Percentiles rank a stretch among this genome's conserved stretches.
These are phyloP conservation scores for Lutjanus campechanus DNA, from an alignment of 2,797 vertebrate genomes.

Conservation along the genomic window DNA sequence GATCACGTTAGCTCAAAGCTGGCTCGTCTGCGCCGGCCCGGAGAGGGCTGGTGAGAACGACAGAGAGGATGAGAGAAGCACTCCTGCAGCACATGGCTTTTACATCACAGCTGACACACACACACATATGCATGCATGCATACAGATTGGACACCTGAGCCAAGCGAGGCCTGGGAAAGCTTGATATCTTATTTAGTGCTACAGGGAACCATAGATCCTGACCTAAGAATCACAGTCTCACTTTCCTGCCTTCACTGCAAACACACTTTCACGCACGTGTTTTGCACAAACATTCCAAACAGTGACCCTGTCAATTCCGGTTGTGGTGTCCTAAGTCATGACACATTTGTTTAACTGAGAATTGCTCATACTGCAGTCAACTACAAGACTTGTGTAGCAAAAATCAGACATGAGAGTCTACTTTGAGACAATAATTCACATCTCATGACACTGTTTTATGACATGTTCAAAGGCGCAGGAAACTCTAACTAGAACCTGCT, in stretches of 20 bases:
- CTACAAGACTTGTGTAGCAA: background rate
- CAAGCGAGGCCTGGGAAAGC: background rate
- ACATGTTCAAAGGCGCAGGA: too few relatives aligned
- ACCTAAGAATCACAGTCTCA: background rate
- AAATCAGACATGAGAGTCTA: background rate
- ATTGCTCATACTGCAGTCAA: background rate
- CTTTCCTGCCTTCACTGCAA: background rate
- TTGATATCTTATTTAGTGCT: constrained; percentile 33
- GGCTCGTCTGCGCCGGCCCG: background rate
- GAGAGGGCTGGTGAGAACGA: background rate
- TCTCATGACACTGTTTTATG: too few relatives aligned
- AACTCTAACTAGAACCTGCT: too few relatives aligned
- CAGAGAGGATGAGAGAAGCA: background rate
- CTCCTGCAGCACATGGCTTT: constrained; percentile 9
- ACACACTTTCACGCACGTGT: background rate
- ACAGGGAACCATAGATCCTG: constrained; percentile 2
- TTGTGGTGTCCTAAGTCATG: background rate
- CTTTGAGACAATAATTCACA: background rate
- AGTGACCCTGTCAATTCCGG: background rate
- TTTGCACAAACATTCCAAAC: background rate
- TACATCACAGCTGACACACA: constrained; percentile 15
- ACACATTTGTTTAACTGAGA: background rate
- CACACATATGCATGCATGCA: background rate
- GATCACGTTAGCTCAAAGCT: constrained; percentile 46
- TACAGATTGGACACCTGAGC: constrained; percentile 10